These are phyloP conservation scores for Dinomys branickii DNA, from an alignment of 2,113 vertebrate species.

Conservation along the genomic window DNA sequence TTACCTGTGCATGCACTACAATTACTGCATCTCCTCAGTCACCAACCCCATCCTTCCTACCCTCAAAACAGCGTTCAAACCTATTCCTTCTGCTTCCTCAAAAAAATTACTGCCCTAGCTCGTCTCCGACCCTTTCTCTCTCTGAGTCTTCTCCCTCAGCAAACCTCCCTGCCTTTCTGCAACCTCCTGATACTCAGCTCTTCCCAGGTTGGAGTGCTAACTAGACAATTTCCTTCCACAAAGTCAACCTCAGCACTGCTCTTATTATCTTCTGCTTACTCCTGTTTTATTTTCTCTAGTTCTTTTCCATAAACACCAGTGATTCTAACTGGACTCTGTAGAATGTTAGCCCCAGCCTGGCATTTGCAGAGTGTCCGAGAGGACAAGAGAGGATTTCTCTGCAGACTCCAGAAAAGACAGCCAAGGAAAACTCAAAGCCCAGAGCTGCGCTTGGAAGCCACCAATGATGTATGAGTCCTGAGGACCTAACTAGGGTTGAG, in stretches of 20 bases:
- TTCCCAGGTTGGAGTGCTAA: not conserved
- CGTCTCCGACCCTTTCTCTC: not conserved
- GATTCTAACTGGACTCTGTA: not conserved
- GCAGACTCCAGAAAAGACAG: not conserved
- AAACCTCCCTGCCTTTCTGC: not conserved
- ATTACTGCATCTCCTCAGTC: not conserved
- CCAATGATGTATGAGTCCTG: not conserved
- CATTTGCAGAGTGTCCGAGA: not conserved
- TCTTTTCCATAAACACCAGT: not conserved
- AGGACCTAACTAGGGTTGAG: not conserved
- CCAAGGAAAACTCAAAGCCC: not conserved
- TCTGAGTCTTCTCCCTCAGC: not conserved
- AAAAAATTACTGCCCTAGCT: not conserved
- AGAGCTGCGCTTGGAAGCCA: not conserved
- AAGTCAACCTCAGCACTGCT: not conserved
- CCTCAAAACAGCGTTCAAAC: not conserved
- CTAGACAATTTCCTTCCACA: not conserved
- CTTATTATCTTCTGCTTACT: not conserved
- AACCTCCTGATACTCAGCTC: not conserved
- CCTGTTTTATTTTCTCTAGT: not conserved
- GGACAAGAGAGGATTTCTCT: not conserved
- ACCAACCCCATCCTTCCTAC: not conserved
- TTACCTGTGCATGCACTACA: not conserved
- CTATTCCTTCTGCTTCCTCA: not conserved
- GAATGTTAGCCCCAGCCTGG: not conserved